A percentile compares a stretch with the other conserved stretches of the same genome.
These are phyloP conservation scores for Haliclona indistincta DNA, from an alignment of 37 sponge, comb jelly and placozoan genomes.

Conservation along the genomic window DNA sequence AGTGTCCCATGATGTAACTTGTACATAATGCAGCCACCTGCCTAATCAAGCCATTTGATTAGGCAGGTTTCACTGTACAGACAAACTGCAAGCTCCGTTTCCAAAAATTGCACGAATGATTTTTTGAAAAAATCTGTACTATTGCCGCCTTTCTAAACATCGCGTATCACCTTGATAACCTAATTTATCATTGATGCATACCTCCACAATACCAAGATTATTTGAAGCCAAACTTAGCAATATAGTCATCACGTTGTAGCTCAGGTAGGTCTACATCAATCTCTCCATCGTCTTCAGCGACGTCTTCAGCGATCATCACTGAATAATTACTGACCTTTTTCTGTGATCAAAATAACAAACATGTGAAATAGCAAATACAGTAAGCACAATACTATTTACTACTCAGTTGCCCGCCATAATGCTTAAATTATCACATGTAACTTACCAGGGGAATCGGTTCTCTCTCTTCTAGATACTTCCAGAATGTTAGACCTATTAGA, in stretches of 20 bases:
- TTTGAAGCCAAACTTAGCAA: conserved; percentile 74
- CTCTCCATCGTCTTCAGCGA: conserved; percentile 84
- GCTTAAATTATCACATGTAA: too few relatives aligned
- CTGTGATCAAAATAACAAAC: conserved; percentile 9
- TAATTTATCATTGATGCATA: too few relatives aligned
- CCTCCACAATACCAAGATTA: conserved; percentile 78
- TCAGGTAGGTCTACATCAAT: conserved; percentile 78
- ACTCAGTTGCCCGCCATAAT: too few relatives aligned
- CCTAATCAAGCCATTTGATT: too few relatives aligned
- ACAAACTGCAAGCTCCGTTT: too few relatives aligned
- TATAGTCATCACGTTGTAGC: conserved; percentile 62
- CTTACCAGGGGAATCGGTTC: conserved; percentile 50
- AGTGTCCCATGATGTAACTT: too few relatives aligned
- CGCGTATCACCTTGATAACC: too few relatives aligned
- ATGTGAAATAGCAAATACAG: neutral
- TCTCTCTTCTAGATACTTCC: conserved; percentile 69
- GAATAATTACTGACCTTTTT: conserved; percentile 48
- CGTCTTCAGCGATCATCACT: conserved; percentile 84
- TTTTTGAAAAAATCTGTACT: too few relatives aligned
- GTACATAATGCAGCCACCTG: too few relatives aligned
- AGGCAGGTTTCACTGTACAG: too few relatives aligned
- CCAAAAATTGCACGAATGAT: too few relatives aligned
- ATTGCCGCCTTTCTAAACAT: too few relatives aligned
- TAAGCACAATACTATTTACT: neutral
- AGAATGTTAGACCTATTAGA: conserved; percentile 76